Evolutionary conservation across 2,797 vertebrate species (phyloP).

Genomic region (Rhabdophis nuchalis): DNA sequence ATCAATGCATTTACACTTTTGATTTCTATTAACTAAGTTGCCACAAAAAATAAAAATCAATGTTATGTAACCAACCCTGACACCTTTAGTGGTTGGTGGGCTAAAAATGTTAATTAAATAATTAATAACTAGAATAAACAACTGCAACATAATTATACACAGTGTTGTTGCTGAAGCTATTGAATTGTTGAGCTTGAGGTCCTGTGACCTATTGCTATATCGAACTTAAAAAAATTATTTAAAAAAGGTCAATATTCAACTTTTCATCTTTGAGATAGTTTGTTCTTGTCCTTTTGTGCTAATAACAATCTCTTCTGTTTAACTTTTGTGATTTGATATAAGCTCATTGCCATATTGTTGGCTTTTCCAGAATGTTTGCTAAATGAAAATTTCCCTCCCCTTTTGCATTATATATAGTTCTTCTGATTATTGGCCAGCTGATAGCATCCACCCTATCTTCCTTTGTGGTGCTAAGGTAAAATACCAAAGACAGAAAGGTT

Average conservation of each 20-base stretch:
- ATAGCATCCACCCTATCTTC: neutral
- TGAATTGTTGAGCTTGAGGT: neutral
- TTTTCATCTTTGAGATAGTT: neutral
- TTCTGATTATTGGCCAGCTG: neutral
- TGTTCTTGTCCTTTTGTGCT: neutral
- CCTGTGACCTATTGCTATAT: neutral
- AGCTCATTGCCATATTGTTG: neutral
- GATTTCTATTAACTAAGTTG: neutral
- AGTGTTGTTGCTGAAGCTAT: neutral
- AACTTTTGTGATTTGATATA: neutral
- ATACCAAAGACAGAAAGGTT: neutral
- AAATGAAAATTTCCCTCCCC: neutral
- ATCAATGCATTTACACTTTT: neutral
- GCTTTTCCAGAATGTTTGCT: neutral
- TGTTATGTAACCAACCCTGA: neutral
- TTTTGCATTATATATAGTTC: neutral
- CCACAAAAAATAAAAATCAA: neutral
- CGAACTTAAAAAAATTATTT: neutral
- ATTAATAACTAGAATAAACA: neutral
- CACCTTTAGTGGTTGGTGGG: neutral
- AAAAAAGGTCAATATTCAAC: neutral
- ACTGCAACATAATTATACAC: neutral
- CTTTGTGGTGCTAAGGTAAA: neutral
- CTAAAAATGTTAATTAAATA: neutral
- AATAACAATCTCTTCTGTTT: neutral